Base-by-base conservation (phyloP, 2,888 invertebrate genomes). In the Coenonympha glycerion region DNA sequence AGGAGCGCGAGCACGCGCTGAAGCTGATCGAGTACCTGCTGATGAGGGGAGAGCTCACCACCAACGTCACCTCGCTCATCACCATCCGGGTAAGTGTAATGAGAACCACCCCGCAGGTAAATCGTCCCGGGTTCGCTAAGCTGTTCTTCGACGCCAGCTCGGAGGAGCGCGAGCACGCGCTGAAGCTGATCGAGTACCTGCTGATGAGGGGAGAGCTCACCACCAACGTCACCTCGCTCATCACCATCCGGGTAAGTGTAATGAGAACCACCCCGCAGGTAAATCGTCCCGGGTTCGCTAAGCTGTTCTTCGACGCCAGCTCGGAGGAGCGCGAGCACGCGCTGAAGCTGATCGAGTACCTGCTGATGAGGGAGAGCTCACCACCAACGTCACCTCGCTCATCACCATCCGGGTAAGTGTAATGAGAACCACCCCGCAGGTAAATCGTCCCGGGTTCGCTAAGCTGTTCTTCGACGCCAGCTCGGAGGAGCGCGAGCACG, bases 311-410 rank as follows among this genome's bases (percentile, higher is more conserved):
- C 72, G 91, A 93, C 1, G 90, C 94, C 0, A 95, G 95, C 0
- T 90, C 89, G 8, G 97, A 97, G 73, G 97, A 98, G 77, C 90
- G 96, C 44, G 91, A 93, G 51, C 97, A 98, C 71, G 96, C 95
- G 1, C 92, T 93, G 68, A 94, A 95, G 73, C 87, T 98, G 24
- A 94, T 97, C 50, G 92, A 94, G 55, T 97, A 97, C 78, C 79
- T 97, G 55, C 89, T 95, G 44, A 95, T 95, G 93, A 91, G 97
- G 70, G 95, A 65, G 90, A 92, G 63, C 88, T 94, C 28, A 91
- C 90, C 9, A 73, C 78, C n/a, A 87, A 90, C 55, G 88, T 92
- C 61, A 88, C 87, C 53, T 85, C 90, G n/a, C 88, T 89, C 58
- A 85, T 89, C 52, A 82, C 91, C 42, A 86, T 92, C 64, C 84